Percentiles rank a stretch among this genome's conserved stretches.
Conservation (phyloP, 2,113 vertebrate genomes). For the Ceyx cyanopectus region DNA sequence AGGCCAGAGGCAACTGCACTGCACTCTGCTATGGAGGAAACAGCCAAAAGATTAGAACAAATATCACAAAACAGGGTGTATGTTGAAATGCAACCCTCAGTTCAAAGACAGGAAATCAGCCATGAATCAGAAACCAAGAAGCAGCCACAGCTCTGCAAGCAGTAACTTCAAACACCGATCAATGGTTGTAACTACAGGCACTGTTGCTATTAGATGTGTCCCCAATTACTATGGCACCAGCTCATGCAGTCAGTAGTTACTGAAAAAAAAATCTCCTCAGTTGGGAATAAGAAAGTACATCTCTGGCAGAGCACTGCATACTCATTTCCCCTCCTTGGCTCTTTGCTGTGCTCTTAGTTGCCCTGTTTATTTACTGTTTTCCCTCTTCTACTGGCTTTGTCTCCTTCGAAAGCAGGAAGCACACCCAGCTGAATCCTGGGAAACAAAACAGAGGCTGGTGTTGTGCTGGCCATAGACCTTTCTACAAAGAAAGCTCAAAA, state of each 20-base stretch:
- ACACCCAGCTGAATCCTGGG: fast-evolving
- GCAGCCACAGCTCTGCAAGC: neutral
- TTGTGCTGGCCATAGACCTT: neutral
- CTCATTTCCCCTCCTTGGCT: neutral
- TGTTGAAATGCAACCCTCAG: neutral
- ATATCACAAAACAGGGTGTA: fast-evolving
- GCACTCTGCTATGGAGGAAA: neutral
- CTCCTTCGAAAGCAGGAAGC: neutral
- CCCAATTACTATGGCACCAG: neutral
- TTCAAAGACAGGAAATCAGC: neutral
- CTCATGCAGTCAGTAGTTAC: neutral
- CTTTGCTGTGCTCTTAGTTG: neutral
- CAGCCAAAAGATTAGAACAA: neutral
- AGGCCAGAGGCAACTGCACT: neutral
- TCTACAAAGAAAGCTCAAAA: neutral
- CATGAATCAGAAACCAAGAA: neutral
- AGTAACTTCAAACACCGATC: neutral
- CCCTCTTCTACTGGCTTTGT: neutral
- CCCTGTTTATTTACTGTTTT: neutral
- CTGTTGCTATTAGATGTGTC: neutral
- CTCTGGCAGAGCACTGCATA: neutral
- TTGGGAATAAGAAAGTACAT: neutral
- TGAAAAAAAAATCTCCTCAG: neutral
- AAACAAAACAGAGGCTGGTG: neutral
- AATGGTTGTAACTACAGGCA: neutral